A percentile compares a stretch with the other conserved stretches of the same genome.
Evolutionary conservation across 2,888 invertebrate genomes (phyloP).

Genomic region (Rhamnusium bicolor): DNA sequence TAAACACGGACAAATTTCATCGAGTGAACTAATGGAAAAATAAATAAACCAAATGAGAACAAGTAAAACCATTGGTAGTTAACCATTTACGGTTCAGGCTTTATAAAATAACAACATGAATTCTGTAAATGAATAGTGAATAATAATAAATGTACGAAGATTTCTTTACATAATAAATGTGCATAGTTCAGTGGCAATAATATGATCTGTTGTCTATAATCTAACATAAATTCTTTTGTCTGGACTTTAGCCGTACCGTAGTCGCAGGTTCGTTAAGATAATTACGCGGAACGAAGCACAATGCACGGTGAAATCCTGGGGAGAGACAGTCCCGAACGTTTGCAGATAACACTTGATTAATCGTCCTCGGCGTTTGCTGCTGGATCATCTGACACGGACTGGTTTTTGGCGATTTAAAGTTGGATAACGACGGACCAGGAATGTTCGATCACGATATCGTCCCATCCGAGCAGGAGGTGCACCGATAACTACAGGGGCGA

Average conservation of each 20-base stretch:
- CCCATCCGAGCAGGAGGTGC: constrained; percentile 49
- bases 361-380: constrained; percentile 65
- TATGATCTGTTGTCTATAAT: constrained; percentile 29
- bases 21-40: constrained; percentile 10
- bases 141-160: background rate
- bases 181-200: constrained; percentile 49
- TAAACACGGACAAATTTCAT: constrained; percentile 9
- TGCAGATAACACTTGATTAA: constrained; percentile 69
- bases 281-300: constrained; percentile 59
- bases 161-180: constrained; percentile 46
- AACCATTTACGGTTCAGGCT: background rate
- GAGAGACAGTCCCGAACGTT: constrained; percentile 53
- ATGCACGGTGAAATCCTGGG: constrained; percentile 52
- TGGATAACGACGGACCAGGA: constrained; percentile 64
- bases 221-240: constrained; percentile 36
- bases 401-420: constrained; percentile 67
- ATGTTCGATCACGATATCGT: constrained; percentile 65
- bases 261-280: constrained; percentile 58
- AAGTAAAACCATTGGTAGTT: constrained; percentile 2
- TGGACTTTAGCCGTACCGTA: constrained; percentile 25
- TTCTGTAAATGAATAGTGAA: background rate
- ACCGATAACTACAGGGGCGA: constrained; percentile 55
- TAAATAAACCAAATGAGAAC: constrained; percentile 4
- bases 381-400: constrained; percentile 67
- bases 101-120: background rate